Evolutionary conservation across 1,140 invertebrate genomes (phyloP).

Genomic region (Drosophila grimshawi): DNA sequence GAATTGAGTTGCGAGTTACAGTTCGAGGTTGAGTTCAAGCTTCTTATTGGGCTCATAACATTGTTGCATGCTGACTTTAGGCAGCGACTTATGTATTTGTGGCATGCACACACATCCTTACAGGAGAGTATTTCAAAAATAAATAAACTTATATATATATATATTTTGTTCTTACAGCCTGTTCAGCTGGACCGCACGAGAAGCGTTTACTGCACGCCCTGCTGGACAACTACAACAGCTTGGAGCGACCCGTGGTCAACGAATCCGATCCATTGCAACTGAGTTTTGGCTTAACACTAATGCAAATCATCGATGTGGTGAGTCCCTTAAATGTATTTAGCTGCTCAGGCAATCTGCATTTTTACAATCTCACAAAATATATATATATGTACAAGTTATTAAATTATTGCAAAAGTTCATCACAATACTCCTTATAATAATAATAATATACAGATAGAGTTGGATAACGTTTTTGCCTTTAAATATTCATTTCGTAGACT

Average conservation of each 20-base stretch:
- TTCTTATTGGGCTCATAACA: conserved; percentile 22
- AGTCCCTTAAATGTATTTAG: conserved; percentile 84
- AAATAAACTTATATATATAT: background rate
- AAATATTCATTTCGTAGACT: too few species aligned
- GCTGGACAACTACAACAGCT: conserved; percentile 97
- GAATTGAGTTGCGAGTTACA: conserved; percentile 32
- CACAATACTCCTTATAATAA: too few species aligned
- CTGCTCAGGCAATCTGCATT: too few species aligned
- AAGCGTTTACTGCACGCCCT: conserved; percentile 95
- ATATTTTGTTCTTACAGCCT: conserved; percentile 86
- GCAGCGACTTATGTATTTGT: background rate
- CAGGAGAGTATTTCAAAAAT: conserved; percentile 2
- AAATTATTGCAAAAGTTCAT: too few species aligned
- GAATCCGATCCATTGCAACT: conserved; percentile 97
- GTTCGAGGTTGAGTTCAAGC: conserved; percentile 5
- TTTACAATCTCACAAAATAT: too few species aligned
- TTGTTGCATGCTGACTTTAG: conserved; percentile 4
- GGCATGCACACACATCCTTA: background rate
- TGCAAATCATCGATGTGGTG: conserved; percentile 99
- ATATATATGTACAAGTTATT: too few species aligned
- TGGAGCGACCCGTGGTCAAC: conserved; percentile 98
- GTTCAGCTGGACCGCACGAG: conserved; percentile 94
- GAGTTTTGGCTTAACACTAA: conserved; percentile 98
- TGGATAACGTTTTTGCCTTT: too few species aligned
- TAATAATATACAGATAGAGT: too few species aligned